Conservation (phyloP, 2,797 vertebrate genomes). For the Enteromius anoplus region DNA sequence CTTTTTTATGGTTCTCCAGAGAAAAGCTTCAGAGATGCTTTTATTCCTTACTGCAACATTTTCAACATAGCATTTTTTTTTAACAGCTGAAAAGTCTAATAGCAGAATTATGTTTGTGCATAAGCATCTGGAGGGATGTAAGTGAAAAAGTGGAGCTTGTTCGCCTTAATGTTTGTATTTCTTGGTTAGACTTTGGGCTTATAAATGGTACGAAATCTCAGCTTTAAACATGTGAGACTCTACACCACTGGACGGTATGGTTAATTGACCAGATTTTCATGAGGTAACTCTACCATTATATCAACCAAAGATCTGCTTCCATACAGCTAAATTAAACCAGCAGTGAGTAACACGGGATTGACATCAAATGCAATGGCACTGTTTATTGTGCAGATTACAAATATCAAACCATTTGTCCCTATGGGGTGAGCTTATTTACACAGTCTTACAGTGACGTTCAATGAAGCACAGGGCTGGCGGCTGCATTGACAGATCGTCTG, state of each 20-base stretch:
- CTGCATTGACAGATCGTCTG: constrained; percentile 26
- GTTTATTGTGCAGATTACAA: constrained; percentile 34
- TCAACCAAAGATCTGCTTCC: not conserved
- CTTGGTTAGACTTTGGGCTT: not conserved
- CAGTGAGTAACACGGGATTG: not conserved
- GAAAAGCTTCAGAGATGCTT: constrained; percentile 9
- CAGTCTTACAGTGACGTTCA: constrained; percentile 1
- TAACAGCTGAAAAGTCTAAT: not conserved
- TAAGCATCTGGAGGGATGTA: not conserved
- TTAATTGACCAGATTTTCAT: constrained; percentile 33
- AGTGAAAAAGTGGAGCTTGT: not conserved
- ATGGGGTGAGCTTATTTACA: constrained; percentile 8
- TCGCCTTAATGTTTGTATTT: not conserved
- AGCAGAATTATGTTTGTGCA: not conserved
- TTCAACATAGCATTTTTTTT: not conserved
- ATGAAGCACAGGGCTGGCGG: constrained; percentile 10
- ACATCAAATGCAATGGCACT: constrained; percentile 13
- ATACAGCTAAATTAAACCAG: constrained; percentile 17
- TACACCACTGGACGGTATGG: not conserved
- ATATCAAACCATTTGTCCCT: constrained; percentile 13
- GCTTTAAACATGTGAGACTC: constrained; percentile 2
- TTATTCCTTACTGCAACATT: constrained; percentile 21
- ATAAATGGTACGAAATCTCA: constrained; percentile 6
- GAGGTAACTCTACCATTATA: not conserved
- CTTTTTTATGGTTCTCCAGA: not conserved